A percentile compares a stretch with the other conserved stretches of the same genome.
These are phyloP conservation scores for Apomyelois bistriatella DNA, from an alignment of 2,888 invertebrate species.

Conservation along the genomic window DNA sequence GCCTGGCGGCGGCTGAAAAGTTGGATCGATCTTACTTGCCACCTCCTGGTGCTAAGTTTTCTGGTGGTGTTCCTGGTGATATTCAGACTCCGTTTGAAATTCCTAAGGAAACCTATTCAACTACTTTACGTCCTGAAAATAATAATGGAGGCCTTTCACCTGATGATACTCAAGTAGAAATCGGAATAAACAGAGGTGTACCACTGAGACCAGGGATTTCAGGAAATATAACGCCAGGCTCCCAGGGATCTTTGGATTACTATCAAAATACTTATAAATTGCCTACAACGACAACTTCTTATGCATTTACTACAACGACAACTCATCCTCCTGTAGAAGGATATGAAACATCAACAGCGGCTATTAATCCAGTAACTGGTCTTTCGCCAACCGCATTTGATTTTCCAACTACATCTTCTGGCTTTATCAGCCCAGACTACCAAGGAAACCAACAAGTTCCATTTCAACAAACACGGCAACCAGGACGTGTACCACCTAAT, in stretches of 20 bases:
- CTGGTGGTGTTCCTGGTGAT: constrained; percentile 49
- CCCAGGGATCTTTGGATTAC: constrained; percentile 17
- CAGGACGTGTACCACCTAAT: neutral
- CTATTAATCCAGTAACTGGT: constrained; percentile 17
- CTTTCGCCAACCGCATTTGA: constrained; percentile 12
- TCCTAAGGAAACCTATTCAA: constrained; percentile 32
- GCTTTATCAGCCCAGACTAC: constrained; percentile 6
- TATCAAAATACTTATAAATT: constrained; percentile 21
- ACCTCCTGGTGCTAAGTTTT: constrained; percentile 50
- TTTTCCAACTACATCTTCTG: constrained; percentile 12
- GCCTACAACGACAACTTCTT: constrained; percentile 40
- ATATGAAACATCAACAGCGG: constrained; percentile 24
- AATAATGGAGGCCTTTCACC: constrained; percentile 13
- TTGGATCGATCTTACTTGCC: constrained; percentile 58
- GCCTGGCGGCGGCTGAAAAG: constrained; percentile 47
- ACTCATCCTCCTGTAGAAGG: constrained; percentile 34
- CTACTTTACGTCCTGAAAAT: constrained; percentile 16
- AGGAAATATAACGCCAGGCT: constrained; percentile 12
- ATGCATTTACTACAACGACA: constrained; percentile 46
- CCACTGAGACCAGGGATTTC: constrained; percentile 7
- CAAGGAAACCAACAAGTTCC: neutral
- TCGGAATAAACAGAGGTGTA: constrained; percentile 30
- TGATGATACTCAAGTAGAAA: constrained; percentile 21
- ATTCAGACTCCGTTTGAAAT: constrained; percentile 45
- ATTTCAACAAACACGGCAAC: constrained; percentile 7